phyloP scores from a whole-genome alignment of 1,140 invertebrate genomes.

The Sycobia sp. region DNA sequence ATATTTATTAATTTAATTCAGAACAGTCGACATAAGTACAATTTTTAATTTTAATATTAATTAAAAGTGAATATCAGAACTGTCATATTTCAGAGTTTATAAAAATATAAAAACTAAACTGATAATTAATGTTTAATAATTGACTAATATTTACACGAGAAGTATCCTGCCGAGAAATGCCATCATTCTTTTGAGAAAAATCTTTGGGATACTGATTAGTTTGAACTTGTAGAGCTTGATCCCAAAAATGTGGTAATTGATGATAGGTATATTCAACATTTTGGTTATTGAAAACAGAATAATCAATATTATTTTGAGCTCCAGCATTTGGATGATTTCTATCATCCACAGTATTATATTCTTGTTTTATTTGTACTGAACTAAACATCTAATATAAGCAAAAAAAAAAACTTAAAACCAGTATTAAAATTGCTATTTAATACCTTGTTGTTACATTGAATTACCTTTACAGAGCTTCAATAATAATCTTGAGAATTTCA shows the following conservation, averaged over 20 bases:
- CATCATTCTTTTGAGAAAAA: constrained; percentile 49
- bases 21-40: too few species aligned
- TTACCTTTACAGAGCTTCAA: background rate
- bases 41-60: too few species aligned
- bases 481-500: background rate
- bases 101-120: background rate
- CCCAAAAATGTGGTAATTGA: constrained; percentile 57
- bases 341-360: constrained; percentile 53
- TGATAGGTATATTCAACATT: constrained; percentile 56
- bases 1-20: too few species aligned
- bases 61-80: too few species aligned
- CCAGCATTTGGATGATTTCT: constrained; percentile 44
- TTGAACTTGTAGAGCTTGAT: constrained; percentile 48
- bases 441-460: background rate
- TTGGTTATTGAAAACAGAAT: constrained; percentile 55
- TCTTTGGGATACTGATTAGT: constrained; percentile 50
- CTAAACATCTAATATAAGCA: constrained; percentile 54
- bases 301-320: constrained; percentile 45
- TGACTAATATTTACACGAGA: constrained; percentile 44
- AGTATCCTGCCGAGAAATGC: constrained; percentile 44
- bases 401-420: background rate
- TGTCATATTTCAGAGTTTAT: too few species aligned
- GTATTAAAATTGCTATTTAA: background rate
- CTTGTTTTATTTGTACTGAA: constrained; percentile 58
- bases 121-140: too few species aligned